Conservation (phyloP, 2,113 vertebrate species). For the Ochotona princeps region DNA sequence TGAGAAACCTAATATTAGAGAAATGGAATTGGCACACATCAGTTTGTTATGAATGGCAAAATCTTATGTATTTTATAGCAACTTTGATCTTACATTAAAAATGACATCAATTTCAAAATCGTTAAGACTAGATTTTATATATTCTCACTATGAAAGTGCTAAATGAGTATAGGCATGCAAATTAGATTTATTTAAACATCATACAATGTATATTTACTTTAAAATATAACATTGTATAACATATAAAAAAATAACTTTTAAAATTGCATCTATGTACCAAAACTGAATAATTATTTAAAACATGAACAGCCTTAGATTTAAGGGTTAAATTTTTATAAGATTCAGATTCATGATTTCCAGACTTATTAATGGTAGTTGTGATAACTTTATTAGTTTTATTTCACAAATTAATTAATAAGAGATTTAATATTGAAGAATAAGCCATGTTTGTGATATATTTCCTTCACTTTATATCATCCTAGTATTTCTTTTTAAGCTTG, state of each 20-base stretch:
- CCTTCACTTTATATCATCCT: background rate
- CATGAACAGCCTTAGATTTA: background rate
- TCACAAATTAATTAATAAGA: background rate
- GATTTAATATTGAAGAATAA: background rate
- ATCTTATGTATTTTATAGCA: background rate
- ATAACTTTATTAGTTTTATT: background rate
- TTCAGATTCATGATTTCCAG: background rate
- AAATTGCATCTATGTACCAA: background rate
- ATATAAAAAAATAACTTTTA: background rate
- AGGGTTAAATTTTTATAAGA: background rate
- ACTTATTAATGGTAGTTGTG: background rate
- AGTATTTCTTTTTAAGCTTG: background rate
- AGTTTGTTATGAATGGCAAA: background rate
- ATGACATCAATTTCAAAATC: background rate
- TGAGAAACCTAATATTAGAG: conserved; percentile 16
- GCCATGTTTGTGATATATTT: background rate
- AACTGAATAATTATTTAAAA: background rate
- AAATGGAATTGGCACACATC: background rate
- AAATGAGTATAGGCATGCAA: background rate
- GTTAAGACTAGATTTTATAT: background rate
- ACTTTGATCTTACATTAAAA: background rate
- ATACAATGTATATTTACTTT: background rate
- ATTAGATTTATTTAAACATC: background rate
- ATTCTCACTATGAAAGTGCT: background rate
- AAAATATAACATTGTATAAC: background rate